Evolutionary conservation across 2,113 vertebrate genomes (phyloP), one percentile per base, ranked within the genome.

Genomic region (Nipponia nippon): DNA sequence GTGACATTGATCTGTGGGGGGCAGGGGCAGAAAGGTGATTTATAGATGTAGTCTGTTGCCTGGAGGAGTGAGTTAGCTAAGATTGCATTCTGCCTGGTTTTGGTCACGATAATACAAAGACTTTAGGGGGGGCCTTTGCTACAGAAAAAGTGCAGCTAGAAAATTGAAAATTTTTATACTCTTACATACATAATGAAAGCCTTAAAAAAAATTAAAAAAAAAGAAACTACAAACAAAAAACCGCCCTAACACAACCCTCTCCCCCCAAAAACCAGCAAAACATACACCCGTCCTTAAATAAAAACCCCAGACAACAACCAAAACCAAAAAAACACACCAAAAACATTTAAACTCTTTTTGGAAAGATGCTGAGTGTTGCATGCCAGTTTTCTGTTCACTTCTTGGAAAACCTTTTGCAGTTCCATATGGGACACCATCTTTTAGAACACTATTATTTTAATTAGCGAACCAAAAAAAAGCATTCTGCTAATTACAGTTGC

Each of bases 391-490:
- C 69, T 92, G 26, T 83, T 95, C 38, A 25, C 67, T 96, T 93
- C 75, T 96, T 97, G 90, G 93, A 94, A 95, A 95, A 77, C 76
- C 61, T 96, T 93, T 96, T 93, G 93, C 78, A 55, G 72, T 95
- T 97, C 94, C 97, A 93, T 96, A 97, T 95, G 96, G 89, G 67
- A 49, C 59, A 86, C 87, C 95, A 97, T 93, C 84, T 95, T 97
- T 95, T 95, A 91, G 78, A 95, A 59, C 18, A 58, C 91, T 89
- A 69, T 96, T 96, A 83, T 94, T 95, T 97, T 97, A 97, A 97
- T 97, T 96, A 95, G 93, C 71, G 93, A 93, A 96, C 92, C 89
- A 89, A 89, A 96, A 96, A 96, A 96, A 97, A 95, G 85, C 63
- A 55, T 83, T 94, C 66, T 88, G 58, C 96, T 97, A 96, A 95